Conservation (phyloP, 2,888 invertebrate genomes). For the Agriopis aurantiaria region DNA sequence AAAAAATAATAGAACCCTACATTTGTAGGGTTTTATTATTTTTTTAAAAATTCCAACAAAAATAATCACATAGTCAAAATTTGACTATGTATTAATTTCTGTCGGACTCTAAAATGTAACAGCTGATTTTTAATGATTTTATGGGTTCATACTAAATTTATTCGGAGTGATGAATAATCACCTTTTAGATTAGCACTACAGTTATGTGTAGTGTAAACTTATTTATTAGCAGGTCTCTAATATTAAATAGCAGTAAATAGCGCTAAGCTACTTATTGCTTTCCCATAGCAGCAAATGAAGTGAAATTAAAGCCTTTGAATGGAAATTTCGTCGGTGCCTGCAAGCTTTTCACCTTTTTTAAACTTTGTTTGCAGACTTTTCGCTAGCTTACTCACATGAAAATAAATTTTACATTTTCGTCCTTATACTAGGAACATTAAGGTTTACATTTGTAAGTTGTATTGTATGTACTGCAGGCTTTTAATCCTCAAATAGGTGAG, state of each 20-base stretch:
- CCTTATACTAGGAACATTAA: background rate
- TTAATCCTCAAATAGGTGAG: constrained; percentile 25
- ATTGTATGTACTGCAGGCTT: background rate
- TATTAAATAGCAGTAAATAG: background rate
- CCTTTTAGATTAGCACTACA: too few relatives aligned
- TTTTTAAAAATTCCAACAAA: too few relatives aligned
- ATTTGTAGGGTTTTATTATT: too few relatives aligned
- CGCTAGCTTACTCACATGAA: constrained; percentile 21
- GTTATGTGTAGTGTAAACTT: background rate
- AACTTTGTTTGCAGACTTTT: constrained; percentile 37
- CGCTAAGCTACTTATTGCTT: constrained; percentile 43
- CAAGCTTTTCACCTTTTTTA: constrained; percentile 36
- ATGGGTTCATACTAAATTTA: too few relatives aligned
- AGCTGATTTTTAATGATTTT: too few relatives aligned
- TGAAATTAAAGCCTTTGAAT: constrained; percentile 34
- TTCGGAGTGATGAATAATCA: too few relatives aligned
- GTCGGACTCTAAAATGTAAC: too few relatives aligned
- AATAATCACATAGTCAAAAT: too few relatives aligned
- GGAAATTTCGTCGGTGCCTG: constrained; percentile 27
- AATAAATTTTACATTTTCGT: background rate
- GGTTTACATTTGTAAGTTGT: background rate
- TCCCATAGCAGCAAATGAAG: constrained; percentile 40
- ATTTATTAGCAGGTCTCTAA: background rate
- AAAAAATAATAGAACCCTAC: too few relatives aligned
- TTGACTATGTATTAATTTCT: too few relatives aligned